Conservation (phyloP, 2,113 vertebrate species). For the Patagioenas fasciata region DNA sequence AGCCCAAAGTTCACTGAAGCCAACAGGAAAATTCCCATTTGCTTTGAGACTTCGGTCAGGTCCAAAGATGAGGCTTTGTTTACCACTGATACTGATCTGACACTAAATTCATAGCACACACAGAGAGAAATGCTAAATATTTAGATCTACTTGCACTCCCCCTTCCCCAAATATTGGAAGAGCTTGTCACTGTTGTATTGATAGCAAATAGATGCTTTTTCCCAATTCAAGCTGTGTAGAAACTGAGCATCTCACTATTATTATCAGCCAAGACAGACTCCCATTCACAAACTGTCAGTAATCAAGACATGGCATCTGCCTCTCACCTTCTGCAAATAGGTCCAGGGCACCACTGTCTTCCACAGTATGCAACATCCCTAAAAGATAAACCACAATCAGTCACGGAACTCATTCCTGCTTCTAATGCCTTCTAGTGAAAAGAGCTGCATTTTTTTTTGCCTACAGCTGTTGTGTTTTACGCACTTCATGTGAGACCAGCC, state of each 20-base stretch:
- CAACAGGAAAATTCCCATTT: background rate
- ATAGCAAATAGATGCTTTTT: background rate
- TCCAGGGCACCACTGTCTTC: slow-evolving; percentile 79
- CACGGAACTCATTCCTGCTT: background rate
- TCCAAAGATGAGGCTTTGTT: background rate
- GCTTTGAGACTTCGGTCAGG: background rate
- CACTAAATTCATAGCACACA: background rate
- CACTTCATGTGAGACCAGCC: background rate
- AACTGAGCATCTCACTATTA: background rate
- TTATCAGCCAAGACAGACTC: background rate
- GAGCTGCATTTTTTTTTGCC: background rate
- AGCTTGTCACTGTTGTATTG: background rate
- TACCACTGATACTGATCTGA: background rate
- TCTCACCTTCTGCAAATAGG: slow-evolving; percentile 84
- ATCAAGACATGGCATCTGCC: background rate
- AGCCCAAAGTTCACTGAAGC: background rate
- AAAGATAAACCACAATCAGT: slow-evolving; percentile 16
- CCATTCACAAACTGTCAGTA: background rate
- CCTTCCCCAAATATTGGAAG: background rate
- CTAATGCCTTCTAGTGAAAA: background rate
- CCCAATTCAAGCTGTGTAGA: background rate
- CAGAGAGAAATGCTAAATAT: background rate
- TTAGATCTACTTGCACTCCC: background rate
- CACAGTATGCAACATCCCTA: slow-evolving; percentile 81
- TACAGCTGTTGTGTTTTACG: background rate